Evolutionary conservation across 2,888 invertebrate genomes (phyloP).

Genomic region (Apamea anceps): DNA sequence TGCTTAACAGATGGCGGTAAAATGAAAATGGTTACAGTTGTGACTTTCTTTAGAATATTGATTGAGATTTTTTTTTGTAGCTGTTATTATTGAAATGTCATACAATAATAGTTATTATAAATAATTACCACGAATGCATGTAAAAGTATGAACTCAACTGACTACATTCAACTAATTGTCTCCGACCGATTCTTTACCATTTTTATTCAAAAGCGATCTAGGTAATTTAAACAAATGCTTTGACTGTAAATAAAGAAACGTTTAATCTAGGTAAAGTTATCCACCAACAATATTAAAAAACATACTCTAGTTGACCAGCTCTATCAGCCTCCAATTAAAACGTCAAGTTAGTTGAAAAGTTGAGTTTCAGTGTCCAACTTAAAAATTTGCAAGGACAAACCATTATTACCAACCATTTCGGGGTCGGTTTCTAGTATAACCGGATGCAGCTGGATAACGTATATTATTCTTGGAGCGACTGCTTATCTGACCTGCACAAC

Average conservation of each 20-base stretch:
- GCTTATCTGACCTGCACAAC: background rate
- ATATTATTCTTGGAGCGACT: too few relatives aligned
- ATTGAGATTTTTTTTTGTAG: background rate
- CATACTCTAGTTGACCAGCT: too few relatives aligned
- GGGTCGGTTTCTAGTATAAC: background rate
- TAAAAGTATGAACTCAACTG: background rate
- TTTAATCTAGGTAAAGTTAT: too few relatives aligned
- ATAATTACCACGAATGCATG: background rate
- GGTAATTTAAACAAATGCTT: background rate
- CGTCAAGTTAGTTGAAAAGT: too few relatives aligned
- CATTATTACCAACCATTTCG: background rate
- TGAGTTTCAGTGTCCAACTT: too few relatives aligned
- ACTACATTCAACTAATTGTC: too few relatives aligned
- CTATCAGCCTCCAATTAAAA: too few relatives aligned
- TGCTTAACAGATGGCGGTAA: slow-evolving; percentile 33
- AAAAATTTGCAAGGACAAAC: too few relatives aligned
- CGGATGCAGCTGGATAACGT: background rate
- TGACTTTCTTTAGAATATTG: background rate
- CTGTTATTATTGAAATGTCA: background rate
- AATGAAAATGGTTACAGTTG: background rate
- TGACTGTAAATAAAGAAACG: background rate
- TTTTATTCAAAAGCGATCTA: background rate
- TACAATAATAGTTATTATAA: background rate
- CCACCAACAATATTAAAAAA: too few relatives aligned
- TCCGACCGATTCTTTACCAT: too few relatives aligned